Conservation (phyloP, 1,140 invertebrate species). For the Mya arenaria region DNA sequence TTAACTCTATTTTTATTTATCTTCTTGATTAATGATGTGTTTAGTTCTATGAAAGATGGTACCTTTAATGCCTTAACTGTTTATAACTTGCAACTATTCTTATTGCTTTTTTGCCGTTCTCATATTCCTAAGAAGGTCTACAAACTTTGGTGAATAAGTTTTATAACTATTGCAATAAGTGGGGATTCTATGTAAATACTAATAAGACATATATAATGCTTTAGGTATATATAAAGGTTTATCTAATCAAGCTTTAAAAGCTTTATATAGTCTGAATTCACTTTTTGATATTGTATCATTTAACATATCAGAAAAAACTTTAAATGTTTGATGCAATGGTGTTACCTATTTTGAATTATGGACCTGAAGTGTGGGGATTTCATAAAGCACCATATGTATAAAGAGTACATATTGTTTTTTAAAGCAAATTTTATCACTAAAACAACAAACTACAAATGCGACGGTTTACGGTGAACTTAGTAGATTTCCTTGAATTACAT, state of each 20-base stretch:
- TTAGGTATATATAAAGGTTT: not conserved
- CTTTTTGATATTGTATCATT: not conserved
- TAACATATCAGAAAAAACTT: not conserved
- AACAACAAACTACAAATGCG: not conserved
- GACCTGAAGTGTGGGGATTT: not conserved
- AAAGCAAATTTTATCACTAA: not conserved
- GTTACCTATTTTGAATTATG: not conserved
- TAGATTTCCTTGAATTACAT: not conserved
- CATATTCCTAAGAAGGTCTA: not conserved
- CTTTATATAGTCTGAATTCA: not conserved
- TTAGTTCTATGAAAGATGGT: not conserved
- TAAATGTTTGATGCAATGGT: not conserved
- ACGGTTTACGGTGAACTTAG: not conserved
- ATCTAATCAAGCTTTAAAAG: conserved; percentile 2
- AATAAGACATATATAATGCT: not conserved
- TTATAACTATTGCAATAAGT: conserved; percentile 2
- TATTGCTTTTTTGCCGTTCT: not conserved
- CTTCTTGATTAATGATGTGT: conserved; percentile 32
- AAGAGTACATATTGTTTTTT: not conserved
- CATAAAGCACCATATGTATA: not conserved
- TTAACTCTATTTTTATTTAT: not conserved
- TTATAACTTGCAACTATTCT: not conserved
- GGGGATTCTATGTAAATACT: not conserved
- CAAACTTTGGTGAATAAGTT: not conserved
- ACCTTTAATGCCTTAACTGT: not conserved